These are phyloP conservation scores for Perodicticus potto DNA, from an alignment of 2,797 vertebrate genomes.

Conservation along the genomic window DNA sequence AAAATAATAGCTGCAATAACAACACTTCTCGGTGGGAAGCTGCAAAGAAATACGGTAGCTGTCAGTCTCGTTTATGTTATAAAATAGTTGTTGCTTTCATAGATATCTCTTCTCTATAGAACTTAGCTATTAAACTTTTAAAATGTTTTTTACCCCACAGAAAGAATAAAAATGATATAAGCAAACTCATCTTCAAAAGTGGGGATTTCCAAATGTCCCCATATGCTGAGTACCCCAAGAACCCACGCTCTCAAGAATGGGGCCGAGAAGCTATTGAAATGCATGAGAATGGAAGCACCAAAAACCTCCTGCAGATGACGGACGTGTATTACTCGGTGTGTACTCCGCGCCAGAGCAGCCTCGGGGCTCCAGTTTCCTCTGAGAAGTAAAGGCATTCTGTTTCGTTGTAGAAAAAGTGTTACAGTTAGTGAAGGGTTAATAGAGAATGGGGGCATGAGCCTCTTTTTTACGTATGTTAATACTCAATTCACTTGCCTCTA, in stretches of 20 bases:
- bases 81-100: neutral
- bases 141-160: conserved; percentile 86
- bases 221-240: conserved; percentile 96
- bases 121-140: conserved; percentile 58
- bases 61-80: neutral
- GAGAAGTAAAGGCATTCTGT: neutral
- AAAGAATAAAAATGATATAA: conserved; percentile 98
- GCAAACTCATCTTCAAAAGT: conserved; percentile 99
- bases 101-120: neutral
- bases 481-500: neutral
- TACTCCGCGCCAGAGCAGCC: conserved; percentile 40
- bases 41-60: neutral
- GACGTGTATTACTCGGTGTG: conserved; percentile 97
- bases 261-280: conserved; percentile 98
- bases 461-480: neutral
- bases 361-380: neutral
- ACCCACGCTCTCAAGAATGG: conserved; percentile 96
- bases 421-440: neutral
- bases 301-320: conserved; percentile 98
- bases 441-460: neutral
- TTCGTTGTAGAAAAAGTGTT: neutral
- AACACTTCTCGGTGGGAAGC: neutral
- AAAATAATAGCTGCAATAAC: conserved; percentile 4
- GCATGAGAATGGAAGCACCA: conserved; percentile 99
- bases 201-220: conserved; percentile 98